Conservation (phyloP, 1,140 invertebrate genomes). For the Sitodiplosis mosellana region DNA sequence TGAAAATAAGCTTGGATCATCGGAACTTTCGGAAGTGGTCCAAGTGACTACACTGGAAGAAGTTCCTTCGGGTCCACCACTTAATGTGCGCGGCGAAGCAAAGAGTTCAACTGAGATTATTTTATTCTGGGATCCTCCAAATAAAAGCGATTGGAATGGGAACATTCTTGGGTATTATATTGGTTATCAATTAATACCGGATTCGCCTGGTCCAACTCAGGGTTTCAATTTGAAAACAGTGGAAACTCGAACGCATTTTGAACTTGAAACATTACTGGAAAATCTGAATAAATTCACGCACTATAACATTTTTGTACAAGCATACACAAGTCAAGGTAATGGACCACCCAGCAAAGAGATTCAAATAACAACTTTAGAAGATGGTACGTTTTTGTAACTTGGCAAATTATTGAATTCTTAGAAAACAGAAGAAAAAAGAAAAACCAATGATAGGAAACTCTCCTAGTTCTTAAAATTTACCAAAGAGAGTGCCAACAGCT, state of each 20-base stretch:
- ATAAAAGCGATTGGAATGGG: constrained; percentile 74
- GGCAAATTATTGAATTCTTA: neutral
- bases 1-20: constrained; percentile 70
- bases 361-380: constrained; percentile 67
- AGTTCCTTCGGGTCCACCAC: constrained; percentile 70
- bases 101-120: constrained; percentile 76
- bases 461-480: too few species aligned
- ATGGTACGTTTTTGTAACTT: constrained; percentile 42
- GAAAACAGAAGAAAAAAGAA: neutral
- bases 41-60: constrained; percentile 68
- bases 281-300: constrained; percentile 67
- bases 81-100: constrained; percentile 67
- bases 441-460: too few species aligned
- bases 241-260: constrained; percentile 41
- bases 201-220: constrained; percentile 22
- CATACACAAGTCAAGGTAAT: constrained; percentile 77
- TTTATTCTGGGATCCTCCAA: constrained; percentile 78
- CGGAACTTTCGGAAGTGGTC: constrained; percentile 67
- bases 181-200: constrained; percentile 55
- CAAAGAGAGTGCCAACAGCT: too few species aligned
- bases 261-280: constrained; percentile 40
- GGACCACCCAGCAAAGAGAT: constrained; percentile 72
- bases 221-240: constrained; percentile 54
- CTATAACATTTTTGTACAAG: constrained; percentile 81
- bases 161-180: constrained; percentile 84